These are phyloP conservation scores for Cryptophagus acutangulus DNA, from an alignment of 2,888 invertebrate species.

Conservation along the genomic window DNA sequence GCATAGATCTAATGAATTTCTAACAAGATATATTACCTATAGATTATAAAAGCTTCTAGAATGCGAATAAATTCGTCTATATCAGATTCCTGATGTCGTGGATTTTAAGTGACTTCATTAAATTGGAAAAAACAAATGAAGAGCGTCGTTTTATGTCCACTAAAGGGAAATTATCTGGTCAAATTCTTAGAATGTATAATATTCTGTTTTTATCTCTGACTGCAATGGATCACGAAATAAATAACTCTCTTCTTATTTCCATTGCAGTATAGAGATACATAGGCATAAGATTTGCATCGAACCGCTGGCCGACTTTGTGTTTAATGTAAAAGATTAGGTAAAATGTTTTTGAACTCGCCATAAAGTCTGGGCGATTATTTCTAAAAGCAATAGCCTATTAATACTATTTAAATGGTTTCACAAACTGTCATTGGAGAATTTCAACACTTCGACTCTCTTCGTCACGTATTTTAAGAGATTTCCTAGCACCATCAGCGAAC, in stretches of 20 bases:
- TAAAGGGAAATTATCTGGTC: slow-evolving; percentile 15
- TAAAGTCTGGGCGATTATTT: slow-evolving; percentile 42
- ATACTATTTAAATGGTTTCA: slow-evolving; percentile 43
- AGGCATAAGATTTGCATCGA: slow-evolving; percentile 27
- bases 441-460: slow-evolving; percentile 8
- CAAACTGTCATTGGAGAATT: slow-evolving; percentile 16
- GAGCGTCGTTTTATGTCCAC: too few species aligned
- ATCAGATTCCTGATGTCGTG: too few species aligned
- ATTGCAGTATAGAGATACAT: too few species aligned
- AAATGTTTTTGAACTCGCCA: slow-evolving; percentile 42
- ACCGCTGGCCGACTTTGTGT: slow-evolving; percentile 31
- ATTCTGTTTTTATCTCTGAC: slow-evolving; percentile 9
- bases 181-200: slow-evolving; percentile 16
- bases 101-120: too few species aligned
- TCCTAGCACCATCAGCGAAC: background rate
- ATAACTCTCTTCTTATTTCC: slow-evolving; percentile 14
- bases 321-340: slow-evolving; percentile 46
- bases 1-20: too few species aligned
- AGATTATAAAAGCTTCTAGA: too few species aligned
- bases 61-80: too few species aligned
- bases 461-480: slow-evolving; percentile 4
- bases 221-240: slow-evolving; percentile 8
- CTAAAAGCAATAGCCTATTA: slow-evolving; percentile 48
- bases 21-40: too few species aligned
- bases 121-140: too few species aligned